Evolutionary conservation across 2,113 vertebrate species (phyloP).

Genomic region (Drymodes brunneopygia): DNA sequence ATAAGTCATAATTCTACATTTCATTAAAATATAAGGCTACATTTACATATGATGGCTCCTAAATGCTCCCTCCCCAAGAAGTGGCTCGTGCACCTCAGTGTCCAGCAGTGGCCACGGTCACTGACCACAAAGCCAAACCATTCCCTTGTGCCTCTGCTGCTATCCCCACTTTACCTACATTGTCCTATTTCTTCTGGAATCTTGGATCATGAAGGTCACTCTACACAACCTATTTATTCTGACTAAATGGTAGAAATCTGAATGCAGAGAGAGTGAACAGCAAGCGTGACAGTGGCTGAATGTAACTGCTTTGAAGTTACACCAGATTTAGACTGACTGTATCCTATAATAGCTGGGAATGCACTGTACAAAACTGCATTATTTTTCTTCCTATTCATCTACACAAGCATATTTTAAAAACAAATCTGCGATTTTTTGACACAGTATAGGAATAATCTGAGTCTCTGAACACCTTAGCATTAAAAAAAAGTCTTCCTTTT

Average conservation of each 20-base stretch:
- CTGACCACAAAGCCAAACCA: background rate
- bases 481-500: background rate
- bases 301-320: background rate
- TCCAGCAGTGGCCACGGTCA: rapidly evolving
- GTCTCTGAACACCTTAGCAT: background rate
- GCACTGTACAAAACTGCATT: background rate
- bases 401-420: background rate
- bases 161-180: background rate
- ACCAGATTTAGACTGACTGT: background rate
- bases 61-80: background rate
- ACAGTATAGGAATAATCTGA: background rate
- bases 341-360: background rate
- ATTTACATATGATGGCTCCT: background rate
- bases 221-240: background rate
- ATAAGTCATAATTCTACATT: background rate
- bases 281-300: background rate
- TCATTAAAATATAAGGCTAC: background rate
- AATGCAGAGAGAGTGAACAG: background rate
- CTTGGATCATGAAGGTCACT: background rate
- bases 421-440: background rate
- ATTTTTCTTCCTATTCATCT: background rate
- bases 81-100: background rate
- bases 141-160: background rate
- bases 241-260: background rate
- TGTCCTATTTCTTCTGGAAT: background rate